Percentiles rank a stretch among this genome's conserved stretches.
phyloP scores from a whole-genome alignment of 1,140 invertebrate genomes.

The Micrasema longulum region DNA sequence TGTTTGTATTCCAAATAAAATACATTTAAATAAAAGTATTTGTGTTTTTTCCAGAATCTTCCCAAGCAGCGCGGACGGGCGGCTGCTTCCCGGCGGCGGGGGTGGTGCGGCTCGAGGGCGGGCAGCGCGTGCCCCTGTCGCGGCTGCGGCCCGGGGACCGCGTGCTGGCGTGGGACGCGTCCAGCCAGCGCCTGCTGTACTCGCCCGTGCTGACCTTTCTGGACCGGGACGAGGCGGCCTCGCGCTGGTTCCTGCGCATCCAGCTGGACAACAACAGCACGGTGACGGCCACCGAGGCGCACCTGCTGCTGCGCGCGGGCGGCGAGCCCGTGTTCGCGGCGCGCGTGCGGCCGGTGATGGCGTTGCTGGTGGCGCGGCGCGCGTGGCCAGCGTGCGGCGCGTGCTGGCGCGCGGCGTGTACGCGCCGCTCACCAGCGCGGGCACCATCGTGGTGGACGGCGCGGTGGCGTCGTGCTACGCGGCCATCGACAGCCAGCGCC shows the following conservation, averaged over 20 bases:
- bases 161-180: slow-evolving; percentile 79
- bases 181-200: slow-evolving; percentile 76
- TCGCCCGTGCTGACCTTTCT: slow-evolving; percentile 87
- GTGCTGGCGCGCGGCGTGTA: slow-evolving; percentile 79
- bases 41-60: slow-evolving; percentile 84
- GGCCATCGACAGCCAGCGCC: slow-evolving; percentile 82
- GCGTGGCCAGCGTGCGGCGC: slow-evolving; percentile 64
- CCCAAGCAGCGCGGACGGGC: slow-evolving; percentile 74
- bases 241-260: slow-evolving; percentile 78
- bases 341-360: slow-evolving; percentile 61
- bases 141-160: slow-evolving; percentile 82
- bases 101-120: slow-evolving; percentile 70
- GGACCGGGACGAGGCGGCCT: slow-evolving; percentile 78
- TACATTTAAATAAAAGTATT: too few species aligned
- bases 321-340: slow-evolving; percentile 63
- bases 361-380: slow-evolving; percentile 65
- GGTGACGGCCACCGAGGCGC: slow-evolving; percentile 86
- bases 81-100: slow-evolving; percentile 82
- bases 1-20: too few species aligned
- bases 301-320: slow-evolving; percentile 76
- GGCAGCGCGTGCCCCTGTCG: slow-evolving; percentile 67
- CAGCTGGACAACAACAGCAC: slow-evolving; percentile 76
- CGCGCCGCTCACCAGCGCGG: slow-evolving; percentile 89
- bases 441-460: slow-evolving; percentile 91
- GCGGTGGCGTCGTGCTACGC: slow-evolving; percentile 96